Conservation (phyloP, 1,140 invertebrate species). For the Pinna nobilis region DNA sequence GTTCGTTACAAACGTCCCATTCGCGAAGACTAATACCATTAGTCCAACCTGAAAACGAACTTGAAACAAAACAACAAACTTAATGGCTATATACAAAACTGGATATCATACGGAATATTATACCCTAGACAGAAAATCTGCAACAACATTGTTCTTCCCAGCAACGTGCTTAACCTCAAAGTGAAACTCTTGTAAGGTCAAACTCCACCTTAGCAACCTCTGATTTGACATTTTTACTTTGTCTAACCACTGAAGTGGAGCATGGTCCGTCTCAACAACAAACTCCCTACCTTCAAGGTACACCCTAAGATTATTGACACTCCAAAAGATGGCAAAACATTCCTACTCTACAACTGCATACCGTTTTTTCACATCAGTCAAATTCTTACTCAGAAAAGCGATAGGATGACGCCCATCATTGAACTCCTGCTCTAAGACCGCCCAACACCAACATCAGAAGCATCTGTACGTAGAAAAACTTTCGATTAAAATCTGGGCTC, state of each 20-base stretch:
- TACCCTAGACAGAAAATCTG: slow-evolving; percentile 11
- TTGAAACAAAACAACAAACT: no score
- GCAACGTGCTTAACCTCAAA: background rate
- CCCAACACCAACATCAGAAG: background rate
- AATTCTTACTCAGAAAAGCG: slow-evolving; percentile 5
- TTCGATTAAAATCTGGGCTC: slow-evolving; percentile 14
- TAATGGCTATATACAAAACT: no score
- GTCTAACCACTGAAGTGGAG: background rate
- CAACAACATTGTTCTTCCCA: slow-evolving; percentile 3
- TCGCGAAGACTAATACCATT: no score
- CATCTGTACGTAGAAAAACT: slow-evolving; percentile 54
- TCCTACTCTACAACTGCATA: slow-evolving; percentile 12
- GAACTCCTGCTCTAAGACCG: background rate
- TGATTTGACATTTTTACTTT: slow-evolving; percentile 3
- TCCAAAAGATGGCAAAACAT: slow-evolving; percentile 18
- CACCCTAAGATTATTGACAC: background rate
- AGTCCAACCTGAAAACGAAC: no score
- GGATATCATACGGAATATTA: no score
- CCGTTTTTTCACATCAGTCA: background rate
- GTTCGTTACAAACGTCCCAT: no score
- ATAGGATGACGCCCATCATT: background rate
- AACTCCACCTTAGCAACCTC: background rate
- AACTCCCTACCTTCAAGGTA: slow-evolving; percentile 3
- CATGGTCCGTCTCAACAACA: slow-evolving; percentile 15
- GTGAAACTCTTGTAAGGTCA: slow-evolving; percentile 7